Base-by-base conservation (phyloP, 2,113 vertebrate species). In the Aphelocoma coerulescens region DNA sequence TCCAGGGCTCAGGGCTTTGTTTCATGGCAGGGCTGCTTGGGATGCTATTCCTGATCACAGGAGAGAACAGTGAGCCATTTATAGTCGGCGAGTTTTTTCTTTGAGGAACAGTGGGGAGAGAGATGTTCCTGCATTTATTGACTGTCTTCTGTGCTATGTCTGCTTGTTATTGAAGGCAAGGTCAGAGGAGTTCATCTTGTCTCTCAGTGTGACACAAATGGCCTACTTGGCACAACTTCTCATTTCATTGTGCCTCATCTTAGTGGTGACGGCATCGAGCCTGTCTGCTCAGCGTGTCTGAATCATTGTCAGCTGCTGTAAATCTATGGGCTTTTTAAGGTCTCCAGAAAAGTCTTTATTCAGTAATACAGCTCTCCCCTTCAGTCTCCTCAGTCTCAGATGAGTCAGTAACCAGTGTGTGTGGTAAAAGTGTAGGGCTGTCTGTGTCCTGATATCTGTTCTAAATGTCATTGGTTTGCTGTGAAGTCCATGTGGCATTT, bases 301-400 rank as follows among this genome's bases (percentile, higher is more conserved):
- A 96, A 65, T 96, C 87, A 93, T 52, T 89, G 85, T 82, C 89
- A 93, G 87, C 95, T 96, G 88, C 90, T 79, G 6, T 91, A 93
- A 95, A 95, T 95, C 89, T 74, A 2, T 26, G 57, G 69, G 69
- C 65, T 94, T 43, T 92, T 65, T 78, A 61, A 94, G 73, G 74
- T 82, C 95, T 94, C 62, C 57, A 87, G 88, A 79, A 63, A 65
- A 78, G 65, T 78, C 73, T 92, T 92, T 84, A 21, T 89, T 78
- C 87, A 52, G 21, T 77, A 49, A 22, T 26, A 80, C 26, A 80
- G 73, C 62, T 85, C 61, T 89, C 14, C 14, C 9, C n/a, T 95
- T 78, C 10, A 41, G 83, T 57, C 46, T 54, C 54, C 37, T 81
- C 27, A 8, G 26, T 16, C 57, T 55, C 10, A 0, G 8, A 61